Base-by-base conservation (phyloP, 92 coral and sea anemone species). In the Blastomussa wellsi region DNA sequence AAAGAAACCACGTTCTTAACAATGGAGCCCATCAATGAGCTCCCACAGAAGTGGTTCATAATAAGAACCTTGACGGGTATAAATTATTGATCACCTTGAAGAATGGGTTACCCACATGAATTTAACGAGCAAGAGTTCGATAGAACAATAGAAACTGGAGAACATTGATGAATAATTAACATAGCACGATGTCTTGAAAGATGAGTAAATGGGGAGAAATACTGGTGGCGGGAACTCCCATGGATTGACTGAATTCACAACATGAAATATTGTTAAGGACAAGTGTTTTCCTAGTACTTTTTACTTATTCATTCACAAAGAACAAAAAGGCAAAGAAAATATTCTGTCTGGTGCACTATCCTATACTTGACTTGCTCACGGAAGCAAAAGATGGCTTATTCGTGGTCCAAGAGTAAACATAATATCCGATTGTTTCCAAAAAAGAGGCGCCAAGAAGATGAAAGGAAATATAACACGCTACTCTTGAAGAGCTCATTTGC, bases 51-150 rank as follows among this genome's bases (percentile, higher is more conserved):
- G 88, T 85, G 83, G 90, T 81, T 88, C 84, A 92, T 93, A 88
- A 86, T 88, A 89, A 87, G 93, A 90, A 84, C 81, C 87, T 85
- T 87, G 82, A 84, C 70, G 82, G 80, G 86, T 88, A 85, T 90
- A 81, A 92, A 94, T 94, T 88, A 94, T 94, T 94, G 87, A 94
- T 92, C 65, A 67, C 69, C 32, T 3, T 57, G 86, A 79, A 92
- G 92, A 94, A 94, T 94, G 85, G 98, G 86, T 87, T 89, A 94
- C 95, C 94, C 92, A 86, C 92, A 82, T 85, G 79, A 92, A 92
- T 84, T 93, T 94, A 94, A 94, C 95, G 95, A 94, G 93, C 87
- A 90, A 89, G 90, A 89, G 93, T 94, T 89, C 87, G 89, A 82
- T 36, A 71, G 82, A 59, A 89, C 98, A 92, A 88, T 88, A 52